A percentile compares a stretch with the other conserved stretches of the same genome.
Evolutionary conservation across 2,888 invertebrate genomes (phyloP).

Genomic region (Erannis defoliaria): DNA sequence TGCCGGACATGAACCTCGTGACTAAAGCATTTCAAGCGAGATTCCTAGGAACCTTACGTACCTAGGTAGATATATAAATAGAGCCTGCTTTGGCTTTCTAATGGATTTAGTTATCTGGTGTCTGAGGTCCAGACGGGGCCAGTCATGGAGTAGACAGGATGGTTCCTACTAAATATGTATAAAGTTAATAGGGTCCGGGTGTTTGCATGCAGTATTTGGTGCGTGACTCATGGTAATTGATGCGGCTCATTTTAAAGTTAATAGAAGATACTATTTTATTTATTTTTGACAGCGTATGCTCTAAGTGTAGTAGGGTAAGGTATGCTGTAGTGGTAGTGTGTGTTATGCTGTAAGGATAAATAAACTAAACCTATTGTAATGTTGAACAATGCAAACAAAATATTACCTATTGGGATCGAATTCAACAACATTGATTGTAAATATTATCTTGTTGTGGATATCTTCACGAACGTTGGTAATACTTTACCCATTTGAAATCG

Average conservation of each 20-base stretch:
- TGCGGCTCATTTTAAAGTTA: no score
- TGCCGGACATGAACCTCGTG: constrained; percentile 24
- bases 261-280: no score
- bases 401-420: constrained; percentile 14
- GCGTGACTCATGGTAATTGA: no score
- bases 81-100: constrained; percentile 28
- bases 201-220: background rate
- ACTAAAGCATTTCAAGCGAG: constrained; percentile 31
- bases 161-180: constrained; percentile 3
- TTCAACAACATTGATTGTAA: background rate
- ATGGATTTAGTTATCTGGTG: constrained; percentile 35
- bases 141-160: constrained; percentile 16
- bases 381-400: background rate
- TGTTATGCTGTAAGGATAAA: no score
- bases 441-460: background rate
- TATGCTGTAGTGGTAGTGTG: no score
- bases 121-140: constrained; percentile 18
- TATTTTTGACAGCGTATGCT: no score
- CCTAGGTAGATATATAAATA: constrained; percentile 34
- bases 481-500: no score
- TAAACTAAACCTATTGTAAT: background rate
- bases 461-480: background rate
- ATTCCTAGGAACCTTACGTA: constrained; percentile 17
- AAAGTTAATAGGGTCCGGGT: background rate
- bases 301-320: background rate